Base-by-base conservation (phyloP, 2,797 vertebrate genomes). In the Thripadectes ignobilis region DNA sequence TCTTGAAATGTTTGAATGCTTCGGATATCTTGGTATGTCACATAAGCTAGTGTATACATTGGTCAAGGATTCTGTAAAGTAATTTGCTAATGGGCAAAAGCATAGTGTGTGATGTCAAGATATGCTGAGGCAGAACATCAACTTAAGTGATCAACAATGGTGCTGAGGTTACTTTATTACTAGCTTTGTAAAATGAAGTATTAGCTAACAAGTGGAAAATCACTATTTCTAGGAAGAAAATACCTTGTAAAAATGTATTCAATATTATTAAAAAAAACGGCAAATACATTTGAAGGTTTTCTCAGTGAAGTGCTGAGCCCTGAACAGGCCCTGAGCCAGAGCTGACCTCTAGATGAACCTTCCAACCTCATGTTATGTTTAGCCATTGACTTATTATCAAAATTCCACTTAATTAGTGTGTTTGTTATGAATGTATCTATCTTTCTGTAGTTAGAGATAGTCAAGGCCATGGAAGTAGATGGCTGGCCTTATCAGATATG, bases 21-120 rank as follows among this genome's bases (percentile, higher is more conserved):
- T n/a, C 98, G 94, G 72, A 99, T 97, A 94, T 99, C 99, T 32
- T 99, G 98, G 19, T 98, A 98, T 0, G 99, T 99, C 88, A 99
- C 98, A 27, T 99, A 99, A 6, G 99, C 99, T 66, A 98, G 97
- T 51, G 99, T 99, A 80, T 45, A 86, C 89, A 75, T 89, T 89
- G 49, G 96, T 97, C 80, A 97, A 97, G 97, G 95, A 95, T 55
- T 86, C 41, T 65, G 30, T 55, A 54, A 38, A 86, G 46, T n/a
- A 43, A 84, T 63, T 84, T 67, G 63, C 36, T 74, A 71, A 39
- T 7, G 14, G 57, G 24, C 58, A 82, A 63, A 92, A 84, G 68
- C 49, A 92, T 66, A 69, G 17, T 57, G 12, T 14, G 45, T 21
- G 20, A 74, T 36, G 43, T 45, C 77, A 91, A 76, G 19, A 19